Evolutionary conservation across 2,888 invertebrate genomes (phyloP).

Genomic region (Emmelina monodactyla): DNA sequence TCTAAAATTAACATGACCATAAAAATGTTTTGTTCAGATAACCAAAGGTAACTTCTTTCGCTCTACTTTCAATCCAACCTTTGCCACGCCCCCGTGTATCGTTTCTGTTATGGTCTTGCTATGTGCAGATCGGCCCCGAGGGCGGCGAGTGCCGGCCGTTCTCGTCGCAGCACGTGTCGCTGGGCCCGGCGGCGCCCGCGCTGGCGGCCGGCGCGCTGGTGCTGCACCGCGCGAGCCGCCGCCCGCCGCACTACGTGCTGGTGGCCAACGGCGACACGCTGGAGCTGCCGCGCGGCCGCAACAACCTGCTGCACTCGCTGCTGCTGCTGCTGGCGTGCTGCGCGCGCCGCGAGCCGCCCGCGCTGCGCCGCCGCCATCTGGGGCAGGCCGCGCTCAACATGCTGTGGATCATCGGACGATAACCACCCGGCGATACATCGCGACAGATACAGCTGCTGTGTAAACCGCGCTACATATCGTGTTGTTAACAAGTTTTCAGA

Average conservation of each 20-base stretch:
- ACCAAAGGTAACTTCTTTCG: no score
- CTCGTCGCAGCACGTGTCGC: constrained; percentile 63
- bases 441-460: no score
- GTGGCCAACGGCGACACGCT: constrained; percentile 42
- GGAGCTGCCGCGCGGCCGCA: constrained; percentile 68
- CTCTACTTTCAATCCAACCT: no score
- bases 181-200: constrained; percentile 75
- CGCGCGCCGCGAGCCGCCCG: constrained; percentile 72
- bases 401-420: constrained; percentile 77
- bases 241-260: constrained; percentile 12
- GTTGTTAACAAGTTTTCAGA: no score
- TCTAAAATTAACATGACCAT: no score
- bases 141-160: constrained; percentile 56
- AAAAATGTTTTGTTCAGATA: no score
- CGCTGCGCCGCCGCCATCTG: constrained; percentile 38
- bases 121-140: constrained; percentile 26
- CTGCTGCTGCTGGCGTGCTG: constrained; percentile 81
- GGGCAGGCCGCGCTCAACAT: constrained; percentile 72
- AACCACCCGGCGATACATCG: no score
- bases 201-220: constrained; percentile 63
- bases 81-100: no score
- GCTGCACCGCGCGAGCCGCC: constrained; percentile 40
- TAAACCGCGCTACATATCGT: no score
- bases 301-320: constrained; percentile 88
- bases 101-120: no score